Percentiles rank a stretch among this genome's conserved stretches.
Conservation (phyloP, 2,113 vertebrate species). For the Mesoclemmys tuberculata region DNA sequence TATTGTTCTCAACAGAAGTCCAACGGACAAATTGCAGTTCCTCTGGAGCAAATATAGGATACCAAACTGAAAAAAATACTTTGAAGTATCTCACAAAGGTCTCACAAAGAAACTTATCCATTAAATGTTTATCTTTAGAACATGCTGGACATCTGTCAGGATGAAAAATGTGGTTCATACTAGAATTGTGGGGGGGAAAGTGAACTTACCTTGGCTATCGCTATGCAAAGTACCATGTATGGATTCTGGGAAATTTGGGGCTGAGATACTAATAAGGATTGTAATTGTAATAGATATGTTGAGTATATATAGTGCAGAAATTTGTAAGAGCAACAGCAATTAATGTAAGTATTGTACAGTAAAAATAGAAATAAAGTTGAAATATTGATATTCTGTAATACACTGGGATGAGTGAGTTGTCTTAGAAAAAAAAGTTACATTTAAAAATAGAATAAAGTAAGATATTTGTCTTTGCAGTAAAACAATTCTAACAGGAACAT, state of each 20-base stretch:
- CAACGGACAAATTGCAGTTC: neutral
- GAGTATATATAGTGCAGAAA: neutral
- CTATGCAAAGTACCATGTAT: neutral
- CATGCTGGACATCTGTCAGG: neutral
- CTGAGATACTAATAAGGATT: neutral
- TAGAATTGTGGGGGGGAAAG: neutral
- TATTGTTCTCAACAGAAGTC: neutral
- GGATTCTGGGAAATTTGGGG: neutral
- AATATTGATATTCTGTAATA: neutral
- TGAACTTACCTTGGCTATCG: neutral
- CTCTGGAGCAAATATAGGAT: neutral
- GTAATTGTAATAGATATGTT: neutral
- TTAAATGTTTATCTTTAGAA: neutral
- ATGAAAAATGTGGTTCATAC: neutral
- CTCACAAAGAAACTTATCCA: neutral
- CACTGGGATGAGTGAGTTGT: neutral
- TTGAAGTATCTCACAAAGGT: neutral
- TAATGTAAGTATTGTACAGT: neutral
- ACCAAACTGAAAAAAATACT: neutral
- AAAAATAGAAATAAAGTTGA: neutral
- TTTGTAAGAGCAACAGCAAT: neutral
- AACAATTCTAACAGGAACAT: neutral
- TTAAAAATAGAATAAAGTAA: rapidly evolving
- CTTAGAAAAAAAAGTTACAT: neutral
- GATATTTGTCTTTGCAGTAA: neutral